Conservation (phyloP, 2,888 invertebrate genomes). For the Nudaria mundana region DNA sequence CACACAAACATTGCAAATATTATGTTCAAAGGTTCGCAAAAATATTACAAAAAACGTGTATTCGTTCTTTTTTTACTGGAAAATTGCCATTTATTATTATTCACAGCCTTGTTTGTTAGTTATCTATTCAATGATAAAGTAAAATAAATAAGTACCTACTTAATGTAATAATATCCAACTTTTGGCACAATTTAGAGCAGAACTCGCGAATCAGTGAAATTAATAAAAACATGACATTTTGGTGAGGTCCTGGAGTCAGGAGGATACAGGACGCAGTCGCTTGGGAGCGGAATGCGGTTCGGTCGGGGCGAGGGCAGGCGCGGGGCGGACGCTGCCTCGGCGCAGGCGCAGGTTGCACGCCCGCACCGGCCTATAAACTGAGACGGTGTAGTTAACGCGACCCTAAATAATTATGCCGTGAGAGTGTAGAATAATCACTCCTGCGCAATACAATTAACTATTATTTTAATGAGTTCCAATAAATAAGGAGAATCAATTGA, state of each 20-base stretch:
- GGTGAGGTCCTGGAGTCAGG: conserved; percentile 61
- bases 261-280: conserved; percentile 70
- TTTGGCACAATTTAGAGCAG: no score
- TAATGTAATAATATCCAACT: no score
- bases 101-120: no score
- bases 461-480: not conserved
- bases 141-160: conserved; percentile 16
- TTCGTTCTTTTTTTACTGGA: no score
- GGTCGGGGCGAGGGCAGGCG: conserved; percentile 45
- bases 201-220: conserved; percentile 33
- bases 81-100: no score
- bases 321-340: conserved; percentile 24
- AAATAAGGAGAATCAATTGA: not conserved
- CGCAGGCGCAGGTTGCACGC: conserved; percentile 37
- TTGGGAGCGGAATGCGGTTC: conserved; percentile 81
- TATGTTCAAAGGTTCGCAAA: no score
- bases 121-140: not conserved
- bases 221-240: conserved; percentile 73
- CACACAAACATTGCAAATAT: no score
- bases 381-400: conserved; percentile 43
- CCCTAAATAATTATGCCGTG: conserved; percentile 64
- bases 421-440: conserved; percentile 57
- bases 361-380: conserved; percentile 68
- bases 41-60: no score
- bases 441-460: not conserved